phyloP scores from a whole-genome alignment of 2,888 invertebrate genomes.

The Pelosia muscerda region DNA sequence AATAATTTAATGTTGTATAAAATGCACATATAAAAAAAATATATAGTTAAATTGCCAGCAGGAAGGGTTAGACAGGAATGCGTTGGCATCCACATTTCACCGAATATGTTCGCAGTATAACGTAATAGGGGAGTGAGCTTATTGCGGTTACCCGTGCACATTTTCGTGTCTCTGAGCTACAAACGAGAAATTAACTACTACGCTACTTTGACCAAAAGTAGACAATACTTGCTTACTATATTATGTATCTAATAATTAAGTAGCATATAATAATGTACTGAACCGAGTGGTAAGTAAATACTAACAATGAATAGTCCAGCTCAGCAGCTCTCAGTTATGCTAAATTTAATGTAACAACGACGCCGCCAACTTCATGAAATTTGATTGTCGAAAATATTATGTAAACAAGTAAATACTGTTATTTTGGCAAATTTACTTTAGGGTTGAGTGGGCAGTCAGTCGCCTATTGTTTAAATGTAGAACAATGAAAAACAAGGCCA shows the following conservation, averaged over 20 bases:
- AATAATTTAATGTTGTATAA: too few species aligned
- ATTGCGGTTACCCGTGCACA: background rate
- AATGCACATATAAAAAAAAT: too few species aligned
- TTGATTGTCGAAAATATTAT: conserved; percentile 61
- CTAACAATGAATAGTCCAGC: conserved; percentile 27
- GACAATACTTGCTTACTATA: background rate
- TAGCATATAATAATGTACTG: background rate
- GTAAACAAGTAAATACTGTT: conserved; percentile 58
- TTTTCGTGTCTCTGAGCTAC: background rate
- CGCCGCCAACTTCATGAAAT: conserved; percentile 57
- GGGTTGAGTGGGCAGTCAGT: conserved; percentile 57
- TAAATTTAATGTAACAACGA: conserved; percentile 33
- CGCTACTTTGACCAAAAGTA: background rate
- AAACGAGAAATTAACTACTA: background rate
- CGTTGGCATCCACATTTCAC: background rate
- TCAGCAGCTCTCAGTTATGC: conserved; percentile 42
- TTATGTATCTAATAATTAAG: background rate
- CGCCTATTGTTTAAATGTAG: conserved; percentile 61
- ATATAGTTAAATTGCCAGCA: too few species aligned
- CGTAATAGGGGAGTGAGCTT: background rate
- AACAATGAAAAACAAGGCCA: conserved; percentile 69
- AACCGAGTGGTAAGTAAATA: conserved; percentile 18
- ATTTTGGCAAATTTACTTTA: conserved; percentile 69
- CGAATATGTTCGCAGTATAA: background rate
- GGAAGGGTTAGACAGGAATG: background rate